Conservation (phyloP, 2,113 vertebrate species). For the Misgurnus anguillicaudatus region DNA sequence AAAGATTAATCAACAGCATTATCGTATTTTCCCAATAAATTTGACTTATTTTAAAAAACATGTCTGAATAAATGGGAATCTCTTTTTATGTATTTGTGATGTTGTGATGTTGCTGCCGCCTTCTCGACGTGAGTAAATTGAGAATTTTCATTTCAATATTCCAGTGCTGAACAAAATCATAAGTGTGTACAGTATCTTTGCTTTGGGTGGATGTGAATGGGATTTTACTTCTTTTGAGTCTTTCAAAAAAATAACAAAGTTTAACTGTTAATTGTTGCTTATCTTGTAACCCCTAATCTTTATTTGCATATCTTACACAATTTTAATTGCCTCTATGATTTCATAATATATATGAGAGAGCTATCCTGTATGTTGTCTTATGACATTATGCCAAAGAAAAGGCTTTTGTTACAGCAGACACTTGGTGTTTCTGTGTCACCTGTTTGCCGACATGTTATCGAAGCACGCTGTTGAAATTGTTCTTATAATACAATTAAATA, state of each 20-base stretch:
- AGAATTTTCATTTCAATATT: slow-evolving; percentile 7
- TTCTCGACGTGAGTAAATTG: background rate
- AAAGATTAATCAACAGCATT: background rate
- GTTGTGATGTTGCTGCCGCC: background rate
- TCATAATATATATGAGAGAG: slow-evolving; percentile 42
- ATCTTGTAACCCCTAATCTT: slow-evolving; percentile 17
- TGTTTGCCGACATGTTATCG: slow-evolving; percentile 31
- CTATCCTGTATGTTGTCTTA: slow-evolving; percentile 26
- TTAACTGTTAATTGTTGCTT: slow-evolving; percentile 15
- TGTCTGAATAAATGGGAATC: background rate
- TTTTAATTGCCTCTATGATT: slow-evolving; percentile 12
- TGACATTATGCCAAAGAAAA: slow-evolving; percentile 47
- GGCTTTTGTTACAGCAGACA: slow-evolving; percentile 33
- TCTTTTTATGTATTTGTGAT: background rate
- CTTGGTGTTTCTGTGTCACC: slow-evolving; percentile 16
- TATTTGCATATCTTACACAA: slow-evolving; percentile 25
- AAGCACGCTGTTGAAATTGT: slow-evolving; percentile 32
- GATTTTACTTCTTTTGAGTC: slow-evolving; percentile 15
- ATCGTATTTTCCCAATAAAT: no score
- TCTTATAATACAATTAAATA: slow-evolving; percentile 48
- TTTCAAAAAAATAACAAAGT: slow-evolving; percentile 1
- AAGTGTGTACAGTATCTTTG: background rate
- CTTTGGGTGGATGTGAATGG: slow-evolving; percentile 28
- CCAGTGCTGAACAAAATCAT: background rate
- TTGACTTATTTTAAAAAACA: no score